phyloP scores from a whole-genome alignment of 2,888 invertebrate genomes.

The Pandemis cinnamomeana region DNA sequence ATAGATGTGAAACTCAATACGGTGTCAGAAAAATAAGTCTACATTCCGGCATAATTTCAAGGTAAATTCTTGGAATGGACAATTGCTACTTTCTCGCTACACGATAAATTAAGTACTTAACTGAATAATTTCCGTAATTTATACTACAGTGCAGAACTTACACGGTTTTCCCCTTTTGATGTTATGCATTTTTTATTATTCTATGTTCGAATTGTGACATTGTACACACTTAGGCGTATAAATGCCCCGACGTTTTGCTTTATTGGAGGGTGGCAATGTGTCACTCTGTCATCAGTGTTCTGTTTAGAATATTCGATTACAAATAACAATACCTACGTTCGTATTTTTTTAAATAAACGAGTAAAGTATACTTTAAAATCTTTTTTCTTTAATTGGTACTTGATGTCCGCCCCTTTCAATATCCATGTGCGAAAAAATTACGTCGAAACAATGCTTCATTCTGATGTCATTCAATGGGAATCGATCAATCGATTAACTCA shows the following conservation, averaged over 20 bases:
- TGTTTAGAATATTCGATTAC: neutral
- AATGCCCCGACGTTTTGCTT: conserved; percentile 47
- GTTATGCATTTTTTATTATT: conserved; percentile 54
- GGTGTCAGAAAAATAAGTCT: neutral
- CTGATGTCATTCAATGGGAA: neutral
- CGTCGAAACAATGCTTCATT: neutral
- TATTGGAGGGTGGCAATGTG: conserved; percentile 30
- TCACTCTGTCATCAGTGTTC: conserved; percentile 53
- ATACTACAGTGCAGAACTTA: conserved; percentile 3
- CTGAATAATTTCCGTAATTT: neutral
- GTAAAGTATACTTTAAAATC: too few relatives aligned
- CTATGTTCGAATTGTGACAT: conserved; percentile 42
- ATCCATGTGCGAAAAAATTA: too few relatives aligned
- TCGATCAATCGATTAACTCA: too few relatives aligned
- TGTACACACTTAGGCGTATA: conserved; percentile 48
- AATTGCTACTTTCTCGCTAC: neutral
- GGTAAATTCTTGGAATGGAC: neutral
- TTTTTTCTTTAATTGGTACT: neutral
- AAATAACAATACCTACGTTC: neutral
- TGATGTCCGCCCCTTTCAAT: too few relatives aligned
- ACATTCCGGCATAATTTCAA: neutral
- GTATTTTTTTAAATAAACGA: neutral
- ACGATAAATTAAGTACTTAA: neutral
- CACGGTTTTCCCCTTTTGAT: conserved; percentile 40
- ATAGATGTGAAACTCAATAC: neutral